These are phyloP conservation scores for Meloidogyne chitwoodi DNA, from an alignment of 1,140 invertebrate species.

Conservation along the genomic window DNA sequence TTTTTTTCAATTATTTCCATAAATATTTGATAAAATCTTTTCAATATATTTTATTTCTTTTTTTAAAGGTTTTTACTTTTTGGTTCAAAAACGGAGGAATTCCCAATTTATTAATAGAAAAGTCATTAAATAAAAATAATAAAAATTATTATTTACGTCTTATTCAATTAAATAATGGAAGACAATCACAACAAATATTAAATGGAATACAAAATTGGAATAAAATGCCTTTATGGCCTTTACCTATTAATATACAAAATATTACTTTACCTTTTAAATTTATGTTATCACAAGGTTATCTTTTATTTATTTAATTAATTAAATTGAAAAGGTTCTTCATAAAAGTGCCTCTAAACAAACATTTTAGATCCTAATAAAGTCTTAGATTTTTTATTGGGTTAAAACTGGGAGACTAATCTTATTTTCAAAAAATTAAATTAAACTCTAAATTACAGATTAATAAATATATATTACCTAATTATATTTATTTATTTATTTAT, in stretches of 20 bases:
- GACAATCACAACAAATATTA: constrained; percentile 22
- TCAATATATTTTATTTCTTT: too few species aligned
- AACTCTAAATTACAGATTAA: too few species aligned
- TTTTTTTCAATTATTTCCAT: too few species aligned
- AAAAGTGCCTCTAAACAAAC: too few species aligned
- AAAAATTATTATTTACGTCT: constrained; percentile 27
- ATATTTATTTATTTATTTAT: background rate
- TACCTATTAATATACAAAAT: constrained; percentile 40
- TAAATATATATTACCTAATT: too few species aligned
- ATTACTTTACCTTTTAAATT: constrained; percentile 34
- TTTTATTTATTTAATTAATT: too few species aligned
- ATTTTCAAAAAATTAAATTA: too few species aligned
- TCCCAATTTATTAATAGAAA: constrained; percentile 37
- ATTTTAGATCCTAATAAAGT: too few species aligned
- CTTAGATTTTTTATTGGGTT: too few species aligned
- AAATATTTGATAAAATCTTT: too few species aligned
- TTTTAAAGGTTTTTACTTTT: constrained; percentile 41
- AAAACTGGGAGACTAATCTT: too few species aligned
- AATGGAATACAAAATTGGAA: constrained; percentile 7
- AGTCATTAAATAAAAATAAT: constrained; percentile 2
- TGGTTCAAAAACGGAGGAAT: constrained; percentile 44
- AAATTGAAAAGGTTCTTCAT: too few species aligned
- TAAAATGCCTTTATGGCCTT: constrained; percentile 37
- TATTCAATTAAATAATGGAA: constrained; percentile 26
- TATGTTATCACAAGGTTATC: constrained; percentile 39